A percentile compares a stretch with the other conserved stretches of the same genome.
These are phyloP conservation scores for Drosophila conformis DNA, from an alignment of 2,888 invertebrate genomes.

Conservation along the genomic window DNA sequence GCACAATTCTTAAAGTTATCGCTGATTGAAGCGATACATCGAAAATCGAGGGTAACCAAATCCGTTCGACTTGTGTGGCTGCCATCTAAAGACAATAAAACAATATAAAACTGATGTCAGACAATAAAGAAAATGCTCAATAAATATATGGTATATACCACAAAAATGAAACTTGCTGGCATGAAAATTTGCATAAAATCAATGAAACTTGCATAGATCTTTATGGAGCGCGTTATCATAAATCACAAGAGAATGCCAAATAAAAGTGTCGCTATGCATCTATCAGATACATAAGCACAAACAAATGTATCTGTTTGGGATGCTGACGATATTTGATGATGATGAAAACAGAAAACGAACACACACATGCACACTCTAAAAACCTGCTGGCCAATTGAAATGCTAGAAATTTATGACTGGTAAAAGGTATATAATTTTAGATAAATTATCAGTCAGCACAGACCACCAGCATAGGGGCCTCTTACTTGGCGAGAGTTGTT, in stretches of 20 bases:
- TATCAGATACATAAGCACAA: conserved; percentile 43
- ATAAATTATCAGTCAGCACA: conserved; percentile 54
- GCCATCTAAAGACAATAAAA: conserved; percentile 64
- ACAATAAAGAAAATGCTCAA: conserved; percentile 64
- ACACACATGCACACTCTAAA: conserved; percentile 27
- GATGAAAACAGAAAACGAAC: conserved; percentile 64
- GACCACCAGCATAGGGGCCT: conserved; percentile 57
- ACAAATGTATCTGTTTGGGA: conserved; percentile 23
- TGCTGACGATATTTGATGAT: conserved; percentile 57
- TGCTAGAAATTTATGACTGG: conserved; percentile 65
- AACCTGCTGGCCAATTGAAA: conserved; percentile 74
- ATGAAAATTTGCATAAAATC: conserved; percentile 72
- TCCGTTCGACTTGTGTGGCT: conserved; percentile 68
- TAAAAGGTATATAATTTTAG: conserved; percentile 39
- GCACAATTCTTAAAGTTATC: conserved; percentile 39
- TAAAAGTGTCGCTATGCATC: conserved; percentile 73
- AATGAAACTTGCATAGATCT: conserved; percentile 65
- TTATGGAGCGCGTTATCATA: conserved; percentile 76
- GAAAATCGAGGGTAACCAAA: conserved; percentile 54
- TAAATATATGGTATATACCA: conserved; percentile 49
- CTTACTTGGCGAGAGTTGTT: conserved; percentile 15
- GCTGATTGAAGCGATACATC: conserved; percentile 49
- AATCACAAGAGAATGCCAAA: conserved; percentile 67
- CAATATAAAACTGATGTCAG: conserved; percentile 60
- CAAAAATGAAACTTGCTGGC: conserved; percentile 34